Conservation (phyloP, 2,888 invertebrate species). For the Agrotis clavis region DNA sequence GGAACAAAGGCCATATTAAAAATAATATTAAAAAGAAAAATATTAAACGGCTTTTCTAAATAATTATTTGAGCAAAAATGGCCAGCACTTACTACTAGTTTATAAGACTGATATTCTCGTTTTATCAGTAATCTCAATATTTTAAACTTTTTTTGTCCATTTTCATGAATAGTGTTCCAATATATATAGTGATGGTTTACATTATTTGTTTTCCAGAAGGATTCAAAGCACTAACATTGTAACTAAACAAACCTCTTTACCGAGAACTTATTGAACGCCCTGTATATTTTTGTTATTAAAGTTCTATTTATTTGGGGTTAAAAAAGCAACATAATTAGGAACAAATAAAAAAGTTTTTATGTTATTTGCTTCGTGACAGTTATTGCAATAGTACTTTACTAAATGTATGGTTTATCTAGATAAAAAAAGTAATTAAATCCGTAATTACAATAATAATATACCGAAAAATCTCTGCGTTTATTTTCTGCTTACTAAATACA, state of each 20-base stretch:
- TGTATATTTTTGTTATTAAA: not conserved
- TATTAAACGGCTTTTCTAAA: not conserved
- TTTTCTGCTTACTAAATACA: not conserved
- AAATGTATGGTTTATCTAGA: slow-evolving; percentile 50
- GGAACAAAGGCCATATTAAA: not conserved
- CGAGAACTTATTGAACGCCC: slow-evolving; percentile 5
- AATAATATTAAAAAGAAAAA: not conserved
- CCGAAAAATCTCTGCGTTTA: slow-evolving; percentile 40
- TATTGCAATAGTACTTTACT: slow-evolving; percentile 49
- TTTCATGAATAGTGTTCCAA: not conserved
- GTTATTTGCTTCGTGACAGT: slow-evolving; percentile 25
- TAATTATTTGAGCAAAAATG: not conserved
- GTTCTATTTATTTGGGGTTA: slow-evolving; percentile 7
- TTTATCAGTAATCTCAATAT: not conserved
- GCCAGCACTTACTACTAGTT: not conserved
- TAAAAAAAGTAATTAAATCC: slow-evolving; percentile 44
- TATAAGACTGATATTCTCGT: not conserved
- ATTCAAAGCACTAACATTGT: too few relatives aligned
- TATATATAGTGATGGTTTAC: not conserved
- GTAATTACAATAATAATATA: slow-evolving; percentile 55
- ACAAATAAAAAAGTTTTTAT: slow-evolving; percentile 20
- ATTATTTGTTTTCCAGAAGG: not conserved
- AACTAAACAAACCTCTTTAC: not conserved
- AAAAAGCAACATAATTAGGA: slow-evolving; percentile 9
- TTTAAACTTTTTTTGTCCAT: not conserved